phyloP scores from a whole-genome alignment of 1,140 invertebrate species.

The Drosophila lacertosa region DNA sequence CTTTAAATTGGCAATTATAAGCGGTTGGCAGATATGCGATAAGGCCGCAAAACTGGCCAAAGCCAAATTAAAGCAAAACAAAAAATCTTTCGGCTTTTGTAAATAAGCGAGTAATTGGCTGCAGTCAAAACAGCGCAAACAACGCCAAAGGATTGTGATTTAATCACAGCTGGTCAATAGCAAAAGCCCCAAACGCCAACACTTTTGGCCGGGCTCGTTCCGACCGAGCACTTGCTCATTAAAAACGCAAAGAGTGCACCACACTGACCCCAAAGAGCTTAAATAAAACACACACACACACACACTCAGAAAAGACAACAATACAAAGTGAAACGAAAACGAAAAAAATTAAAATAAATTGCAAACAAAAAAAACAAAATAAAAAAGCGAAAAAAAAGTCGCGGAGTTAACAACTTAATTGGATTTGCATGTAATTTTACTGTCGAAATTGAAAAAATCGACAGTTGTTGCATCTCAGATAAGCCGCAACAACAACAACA shows the following conservation, averaged over 20 bases:
- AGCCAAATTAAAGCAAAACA: constrained; percentile 53
- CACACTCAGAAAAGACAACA: constrained; percentile 22
- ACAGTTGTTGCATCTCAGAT: constrained; percentile 83
- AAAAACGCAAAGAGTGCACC: constrained; percentile 65
- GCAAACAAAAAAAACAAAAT: constrained; percentile 58
- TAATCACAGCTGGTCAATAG: constrained; percentile 55
- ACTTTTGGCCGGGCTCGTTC: constrained; percentile 62
- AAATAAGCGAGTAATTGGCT: constrained; percentile 77
- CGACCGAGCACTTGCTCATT: constrained; percentile 70
- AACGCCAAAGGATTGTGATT: constrained; percentile 53
- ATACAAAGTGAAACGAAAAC: constrained; percentile 44
- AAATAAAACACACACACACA: constrained; percentile 32
- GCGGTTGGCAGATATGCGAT: constrained; percentile 66
- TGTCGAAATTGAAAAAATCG: constrained; percentile 83
- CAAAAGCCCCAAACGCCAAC: constrained; percentile 68
- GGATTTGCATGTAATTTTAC: constrained; percentile 84
- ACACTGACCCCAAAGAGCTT: constrained; percentile 77
- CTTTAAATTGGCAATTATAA: constrained; percentile 79
- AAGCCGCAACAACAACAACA: constrained; percentile 44
- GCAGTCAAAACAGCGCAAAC: constrained; percentile 35
- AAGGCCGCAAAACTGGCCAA: constrained; percentile 20
- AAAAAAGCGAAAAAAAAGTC: constrained; percentile 27
- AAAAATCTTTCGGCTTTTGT: constrained; percentile 54
- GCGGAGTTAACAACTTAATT: constrained; percentile 83
- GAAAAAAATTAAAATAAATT: constrained; percentile 77